Conservation (phyloP, 1,140 invertebrate species). For the Orchestia grillus region DNA sequence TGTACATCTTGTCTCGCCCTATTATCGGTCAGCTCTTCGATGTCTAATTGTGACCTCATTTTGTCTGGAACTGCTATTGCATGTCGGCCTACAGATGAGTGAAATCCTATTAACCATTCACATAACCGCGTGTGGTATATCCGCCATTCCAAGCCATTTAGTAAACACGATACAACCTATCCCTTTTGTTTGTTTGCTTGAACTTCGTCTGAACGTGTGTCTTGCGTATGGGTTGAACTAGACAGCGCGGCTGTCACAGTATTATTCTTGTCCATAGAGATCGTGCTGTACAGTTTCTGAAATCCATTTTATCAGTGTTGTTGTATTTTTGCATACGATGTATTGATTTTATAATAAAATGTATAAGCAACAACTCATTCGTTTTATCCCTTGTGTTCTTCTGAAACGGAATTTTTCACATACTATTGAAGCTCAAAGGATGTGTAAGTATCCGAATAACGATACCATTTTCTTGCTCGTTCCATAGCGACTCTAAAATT, state of each 20-base stretch:
- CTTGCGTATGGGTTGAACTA: not conserved
- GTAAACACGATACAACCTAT: not conserved
- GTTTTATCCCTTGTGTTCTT: not conserved
- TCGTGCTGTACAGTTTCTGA: not conserved
- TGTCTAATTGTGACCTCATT: not conserved
- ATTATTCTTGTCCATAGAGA: conserved; percentile 4
- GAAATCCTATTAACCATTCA: not conserved
- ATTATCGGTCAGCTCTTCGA: not conserved
- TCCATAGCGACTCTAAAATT: not conserved
- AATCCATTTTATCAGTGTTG: conserved; percentile 51
- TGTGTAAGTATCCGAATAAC: not conserved
- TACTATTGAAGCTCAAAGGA: not conserved
- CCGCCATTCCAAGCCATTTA: not conserved
- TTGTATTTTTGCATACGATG: conserved; percentile 56
- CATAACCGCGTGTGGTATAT: not conserved
- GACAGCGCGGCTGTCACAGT: not conserved
- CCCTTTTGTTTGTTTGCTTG: not conserved
- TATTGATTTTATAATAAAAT: conserved; percentile 50
- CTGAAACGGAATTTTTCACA: not conserved
- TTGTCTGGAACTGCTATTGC: not conserved
- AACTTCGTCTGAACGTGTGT: not conserved
- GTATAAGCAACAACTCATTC: not conserved
- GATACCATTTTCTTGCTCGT: not conserved
- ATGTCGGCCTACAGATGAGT: not conserved
- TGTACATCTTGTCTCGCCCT: not conserved